Base-by-base conservation (phyloP, 2,888 invertebrate genomes). In the Patella ulyssiponensis region DNA sequence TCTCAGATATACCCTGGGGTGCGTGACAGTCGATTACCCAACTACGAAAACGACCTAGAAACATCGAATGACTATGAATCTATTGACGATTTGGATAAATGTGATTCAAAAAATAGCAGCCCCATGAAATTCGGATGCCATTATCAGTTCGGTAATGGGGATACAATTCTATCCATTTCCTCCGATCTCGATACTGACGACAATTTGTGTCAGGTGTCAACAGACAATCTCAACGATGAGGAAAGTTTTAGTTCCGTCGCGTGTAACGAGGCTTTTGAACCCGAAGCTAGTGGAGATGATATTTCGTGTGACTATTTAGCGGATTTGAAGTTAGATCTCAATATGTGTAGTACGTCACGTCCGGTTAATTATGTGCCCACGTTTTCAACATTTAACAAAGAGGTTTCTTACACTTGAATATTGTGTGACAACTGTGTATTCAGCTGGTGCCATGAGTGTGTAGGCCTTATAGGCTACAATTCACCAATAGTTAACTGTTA, bases 231-330 rank as follows among this genome's bases (percentile, higher is more conserved):
- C 11, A 20, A 64, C 64, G 64, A 64, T 14, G 64, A 64, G 23
- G 64, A 64, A 64, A 64, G 64, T 20, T 64, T 64, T 64, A 64
- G 64, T 64, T 64, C 64, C 23, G 64, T 64, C 20, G 64, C 64
- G 3, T 64, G 64, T 14, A 64, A 64, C 23, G 64, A 64, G 23
- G 64, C 64, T 11, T 64, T 64, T 23, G 64, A 64, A 64, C 64
- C 23, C 12, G 64, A 64, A 23, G 23, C 23, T 64, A 64, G 64
- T 64, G 64, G 23, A 23, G 64, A 64, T 15, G 64, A 64, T 20
- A 64, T 64, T 23, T 64, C 64, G 23, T 3, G 64, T 64, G 64
- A 64, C 64, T 64, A 64, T 64, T 23, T 64, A 23, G 64, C 64
- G 20, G 64, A 64, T 20, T 12, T 64, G 20, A 64, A 64, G 20